Percentiles rank a stretch among this genome's conserved stretches.
Conservation (phyloP, 2,797 vertebrate genomes). For the Notolepis coatsorum region DNA sequence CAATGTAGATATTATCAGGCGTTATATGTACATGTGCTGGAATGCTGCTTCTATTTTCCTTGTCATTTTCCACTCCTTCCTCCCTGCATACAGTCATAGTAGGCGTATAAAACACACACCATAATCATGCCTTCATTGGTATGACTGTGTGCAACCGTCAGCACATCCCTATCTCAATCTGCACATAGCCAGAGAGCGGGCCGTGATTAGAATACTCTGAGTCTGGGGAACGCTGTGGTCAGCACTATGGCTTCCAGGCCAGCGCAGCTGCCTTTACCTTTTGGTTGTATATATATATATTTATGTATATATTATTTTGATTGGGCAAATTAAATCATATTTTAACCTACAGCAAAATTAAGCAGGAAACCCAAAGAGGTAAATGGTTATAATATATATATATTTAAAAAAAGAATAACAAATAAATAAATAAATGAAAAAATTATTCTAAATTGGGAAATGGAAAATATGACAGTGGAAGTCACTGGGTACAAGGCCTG, state of each 20-base stretch:
- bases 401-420: no score
- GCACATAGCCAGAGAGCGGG: constrained; percentile 43
- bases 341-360: no score
- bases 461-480: no score
- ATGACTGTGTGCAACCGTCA: constrained; percentile 69
- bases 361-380: no score
- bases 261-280: no score
- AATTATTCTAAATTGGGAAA: no score
- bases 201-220: constrained; percentile 55
- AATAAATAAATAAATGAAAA: no score
- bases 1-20: constrained; percentile 25
- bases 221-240: constrained; percentile 46
- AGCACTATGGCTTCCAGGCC: constrained; percentile 47
- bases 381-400: no score
- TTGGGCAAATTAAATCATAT: no score
- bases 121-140: constrained; percentile 66
- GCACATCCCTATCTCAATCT: constrained; percentile 67
- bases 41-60: constrained; percentile 30
- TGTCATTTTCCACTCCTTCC: neutral
- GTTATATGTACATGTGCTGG: constrained; percentile 11
- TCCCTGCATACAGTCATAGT: constrained; percentile 38
- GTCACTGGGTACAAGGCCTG: no score
- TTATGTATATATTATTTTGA: no score
- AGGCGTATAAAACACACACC: constrained; percentile 32
- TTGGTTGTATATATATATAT: no score